Base-by-base conservation (phyloP, 2,888 invertebrate species). In the Harmothoe impar region DNA sequence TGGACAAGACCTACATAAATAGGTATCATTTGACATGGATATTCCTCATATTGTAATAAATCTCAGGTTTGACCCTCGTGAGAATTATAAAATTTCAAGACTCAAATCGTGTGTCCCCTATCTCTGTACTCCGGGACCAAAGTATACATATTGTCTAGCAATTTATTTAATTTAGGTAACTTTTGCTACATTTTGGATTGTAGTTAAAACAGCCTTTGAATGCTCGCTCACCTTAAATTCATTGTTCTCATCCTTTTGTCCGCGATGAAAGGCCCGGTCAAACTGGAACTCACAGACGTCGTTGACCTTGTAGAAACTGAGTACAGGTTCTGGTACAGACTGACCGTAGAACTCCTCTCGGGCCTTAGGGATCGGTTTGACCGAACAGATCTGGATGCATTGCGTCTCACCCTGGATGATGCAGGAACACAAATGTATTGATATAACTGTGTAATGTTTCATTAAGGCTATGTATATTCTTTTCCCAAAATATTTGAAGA, bases 161-260 rank as follows among this genome's bases (percentile, higher is more conserved):
- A n/a, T n/a, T n/a, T n/a, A n/a, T n/a, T n/a, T n/a, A n/a, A n/a
- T n/a, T n/a, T n/a, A n/a, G n/a, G 43, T 3, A 10, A 43, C 10
- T 43, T 43, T 10, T 43, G 10, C 10, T 43, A 10, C 5, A 43
- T 43, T 43, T 43, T 43, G 43, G 10, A 43, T 7, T 3, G 43
- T 10, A 43, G 5, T 43, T 3, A 43, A 43, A 43, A 43, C 43
- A 3, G 3, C 43, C 43, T 43, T 10, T n/a, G n/a, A n/a, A n/a
- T n/a, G n/a, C n/a, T n/a, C n/a, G 20, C 91, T 17, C 35, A 92
- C 93, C 92, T 93, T 93, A 91, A 92, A 92, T 96, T 99, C 99
- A 95, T 99, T 99, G 92, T 98, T 92, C 23, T 92, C 98, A 94
- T 99, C 98, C 10, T 98, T 97, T 85, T 97, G 97, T 23, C 98